Base-by-base conservation (phyloP, 1,140 invertebrate species). In the Megalopta genalis region DNA sequence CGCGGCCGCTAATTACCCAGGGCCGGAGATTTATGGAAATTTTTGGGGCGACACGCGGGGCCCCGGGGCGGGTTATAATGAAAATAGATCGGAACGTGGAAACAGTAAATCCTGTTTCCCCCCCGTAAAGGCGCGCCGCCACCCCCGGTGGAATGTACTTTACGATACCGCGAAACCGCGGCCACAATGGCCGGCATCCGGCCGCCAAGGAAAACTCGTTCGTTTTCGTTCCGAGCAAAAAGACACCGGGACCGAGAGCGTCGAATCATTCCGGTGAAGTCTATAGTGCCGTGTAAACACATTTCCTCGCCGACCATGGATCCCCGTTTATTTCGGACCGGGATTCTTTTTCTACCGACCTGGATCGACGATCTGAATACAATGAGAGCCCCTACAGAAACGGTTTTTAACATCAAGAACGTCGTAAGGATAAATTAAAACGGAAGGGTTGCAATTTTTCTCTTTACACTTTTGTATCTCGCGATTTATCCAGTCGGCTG, bases 31-130 rank as follows among this genome's bases (percentile, higher is more conserved):
- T 80, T 80, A 80, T 80, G 64, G 72, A 69, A 32, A 76, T 62
- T 80, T 75, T 74, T 80, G 39, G 18, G 14, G 21, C 21, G 21
- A 6, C 42, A 21, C 32, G 32, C 32, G 32, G 32, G 32, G 3
- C 39, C 10, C 7, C 7, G 18, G 16, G 16, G 21, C 3, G 62
- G 4, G 42, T 10, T 12, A 77, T 77, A 81, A 81, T 81, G 69
- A 81, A 81, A 81, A 81, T 77, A 76, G 73, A 76, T 69, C 72
- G 66, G 66, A 81, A 77, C 66, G 74, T 77, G 79, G 73, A 77
- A 81, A 75, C 79, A 65, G 64, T 81, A 81, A 81, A 81, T 81
- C 64, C 18, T 59, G 16, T 32, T 32, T 32, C 32, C 32, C 32
- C 32, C 32, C 32, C 32, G 32, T 32, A 32, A 32, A 32, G 32